A percentile compares a stretch with the other conserved stretches of the same genome.
These are phyloP conservation scores for Asbolus verrucosus DNA, from an alignment of 1,140 invertebrate species.

Conservation along the genomic window DNA sequence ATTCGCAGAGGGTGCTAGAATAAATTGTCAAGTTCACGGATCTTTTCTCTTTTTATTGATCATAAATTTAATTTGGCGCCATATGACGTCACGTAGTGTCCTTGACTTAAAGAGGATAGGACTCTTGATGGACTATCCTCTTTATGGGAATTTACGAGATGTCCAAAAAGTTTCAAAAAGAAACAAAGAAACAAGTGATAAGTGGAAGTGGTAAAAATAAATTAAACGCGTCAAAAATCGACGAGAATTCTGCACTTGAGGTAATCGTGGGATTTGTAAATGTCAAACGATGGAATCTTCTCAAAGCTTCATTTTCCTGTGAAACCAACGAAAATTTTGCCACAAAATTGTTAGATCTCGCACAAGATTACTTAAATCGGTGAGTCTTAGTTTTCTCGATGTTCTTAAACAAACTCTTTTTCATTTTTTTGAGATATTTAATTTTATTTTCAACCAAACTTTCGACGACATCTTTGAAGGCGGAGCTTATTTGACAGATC, in stretches of 20 bases:
- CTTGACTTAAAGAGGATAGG: conserved; percentile 45
- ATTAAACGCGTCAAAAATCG: conserved; percentile 6
- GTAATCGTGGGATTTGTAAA: conserved; percentile 27
- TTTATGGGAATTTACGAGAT: conserved; percentile 41
- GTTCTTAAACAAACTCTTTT: not conserved
- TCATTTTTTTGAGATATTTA: conserved; percentile 7
- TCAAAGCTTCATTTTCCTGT: conserved; percentile 37
- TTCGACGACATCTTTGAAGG: conserved; percentile 48
- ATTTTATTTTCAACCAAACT: conserved; percentile 34
- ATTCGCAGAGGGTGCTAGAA: too few species aligned
- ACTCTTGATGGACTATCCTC: conserved; percentile 41
- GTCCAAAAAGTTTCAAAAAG: conserved; percentile 41
- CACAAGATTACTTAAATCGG: conserved; percentile 44
- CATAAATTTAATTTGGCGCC: conserved; percentile 36
- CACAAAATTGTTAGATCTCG: conserved; percentile 36
- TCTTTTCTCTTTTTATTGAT: conserved; percentile 44
- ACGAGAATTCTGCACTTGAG: conserved; percentile 17
- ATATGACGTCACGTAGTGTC: conserved; percentile 48
- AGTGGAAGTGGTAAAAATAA: conserved; percentile 34
- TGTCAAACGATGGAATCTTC: conserved; percentile 39
- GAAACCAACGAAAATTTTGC: conserved; percentile 40
- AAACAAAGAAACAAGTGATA: conserved; percentile 24
- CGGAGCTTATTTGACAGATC: conserved; percentile 52
- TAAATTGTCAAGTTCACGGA: conserved; percentile 28
- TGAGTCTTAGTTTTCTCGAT: conserved; percentile 24